These are phyloP conservation scores for Fregata magnificens DNA, from an alignment of 2,113 vertebrate genomes.

Conservation along the genomic window DNA sequence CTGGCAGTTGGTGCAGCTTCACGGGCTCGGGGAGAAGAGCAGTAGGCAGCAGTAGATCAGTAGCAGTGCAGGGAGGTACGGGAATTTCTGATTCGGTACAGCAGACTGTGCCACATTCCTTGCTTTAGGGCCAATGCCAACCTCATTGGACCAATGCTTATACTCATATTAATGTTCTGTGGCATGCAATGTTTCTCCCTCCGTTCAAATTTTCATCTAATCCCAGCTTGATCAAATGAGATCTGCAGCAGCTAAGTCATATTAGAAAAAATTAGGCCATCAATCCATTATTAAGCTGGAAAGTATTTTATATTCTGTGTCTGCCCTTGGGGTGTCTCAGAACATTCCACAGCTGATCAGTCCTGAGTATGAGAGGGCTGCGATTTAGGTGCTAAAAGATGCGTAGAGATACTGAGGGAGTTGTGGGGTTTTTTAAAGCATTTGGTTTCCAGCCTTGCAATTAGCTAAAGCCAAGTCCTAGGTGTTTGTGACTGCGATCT, in stretches of 20 bases:
- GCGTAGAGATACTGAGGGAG: background rate
- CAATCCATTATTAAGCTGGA: constrained; percentile 40
- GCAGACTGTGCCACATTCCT: background rate
- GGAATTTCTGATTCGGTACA: background rate
- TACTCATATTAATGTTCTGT: constrained; percentile 14
- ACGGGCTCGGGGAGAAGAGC: background rate
- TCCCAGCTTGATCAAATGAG: constrained; percentile 20
- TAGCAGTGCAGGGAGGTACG: background rate
- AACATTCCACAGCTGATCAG: background rate
- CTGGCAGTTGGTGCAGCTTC: background rate
- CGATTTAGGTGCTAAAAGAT: background rate
- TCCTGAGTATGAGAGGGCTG: background rate
- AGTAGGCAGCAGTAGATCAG: no score
- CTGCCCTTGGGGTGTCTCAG: background rate
- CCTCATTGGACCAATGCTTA: background rate
- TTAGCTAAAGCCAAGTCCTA: background rate
- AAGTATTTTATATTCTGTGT: constrained; percentile 7
- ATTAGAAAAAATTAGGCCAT: constrained; percentile 57
- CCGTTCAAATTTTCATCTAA: constrained; percentile 29
- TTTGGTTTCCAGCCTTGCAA: background rate
- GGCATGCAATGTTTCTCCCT: constrained; percentile 14
- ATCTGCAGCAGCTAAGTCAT: constrained; percentile 42
- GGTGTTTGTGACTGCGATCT: background rate
- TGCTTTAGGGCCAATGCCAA: constrained; percentile 33
- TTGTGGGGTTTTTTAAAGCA: background rate